Evolutionary conservation across 2,797 vertebrate species (phyloP).

Genomic region (Bradypodion ventrale): DNA sequence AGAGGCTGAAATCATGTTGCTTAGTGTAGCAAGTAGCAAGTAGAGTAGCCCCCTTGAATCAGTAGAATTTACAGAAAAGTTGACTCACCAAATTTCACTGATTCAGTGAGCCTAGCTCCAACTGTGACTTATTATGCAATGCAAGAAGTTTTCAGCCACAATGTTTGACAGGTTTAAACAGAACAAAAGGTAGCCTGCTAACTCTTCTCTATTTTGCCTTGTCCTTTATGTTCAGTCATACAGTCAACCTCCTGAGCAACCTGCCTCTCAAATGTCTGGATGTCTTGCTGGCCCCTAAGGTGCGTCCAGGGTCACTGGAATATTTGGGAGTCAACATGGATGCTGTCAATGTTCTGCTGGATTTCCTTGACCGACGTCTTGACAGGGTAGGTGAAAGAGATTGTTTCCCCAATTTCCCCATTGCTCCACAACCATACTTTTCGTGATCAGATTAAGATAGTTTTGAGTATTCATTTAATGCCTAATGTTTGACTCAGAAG

Average conservation of each 20-base stretch:
- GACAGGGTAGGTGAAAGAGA: conserved; percentile 79
- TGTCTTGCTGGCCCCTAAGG: conserved; percentile 85
- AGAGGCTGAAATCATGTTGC: too few species aligned
- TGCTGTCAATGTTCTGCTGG: conserved; percentile 83
- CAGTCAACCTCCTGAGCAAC: conserved; percentile 89
- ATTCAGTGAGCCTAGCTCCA: too few species aligned
- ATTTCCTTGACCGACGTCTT: conserved; percentile 88
- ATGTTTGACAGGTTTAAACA: neutral
- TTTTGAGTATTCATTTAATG: neutral
- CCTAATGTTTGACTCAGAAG: neutral
- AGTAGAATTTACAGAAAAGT: too few species aligned
- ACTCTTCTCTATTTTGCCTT: neutral
- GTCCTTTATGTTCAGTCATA: conserved; percentile 75
- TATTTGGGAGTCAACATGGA: conserved; percentile 95
- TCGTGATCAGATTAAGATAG: neutral
- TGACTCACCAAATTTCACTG: too few species aligned
- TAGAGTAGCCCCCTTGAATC: too few species aligned
- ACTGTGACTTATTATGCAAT: too few species aligned
- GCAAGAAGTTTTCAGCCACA: too few species aligned
- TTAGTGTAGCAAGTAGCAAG: too few species aligned
- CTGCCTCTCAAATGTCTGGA: conserved; percentile 89
- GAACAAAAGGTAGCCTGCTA: neutral
- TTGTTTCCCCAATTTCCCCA: fast-evolving
- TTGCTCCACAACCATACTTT: neutral
- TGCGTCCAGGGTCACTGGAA: conserved; percentile 84